Base-by-base conservation (phyloP, 2,888 invertebrate species). In the Mellilla xanthometata region DNA sequence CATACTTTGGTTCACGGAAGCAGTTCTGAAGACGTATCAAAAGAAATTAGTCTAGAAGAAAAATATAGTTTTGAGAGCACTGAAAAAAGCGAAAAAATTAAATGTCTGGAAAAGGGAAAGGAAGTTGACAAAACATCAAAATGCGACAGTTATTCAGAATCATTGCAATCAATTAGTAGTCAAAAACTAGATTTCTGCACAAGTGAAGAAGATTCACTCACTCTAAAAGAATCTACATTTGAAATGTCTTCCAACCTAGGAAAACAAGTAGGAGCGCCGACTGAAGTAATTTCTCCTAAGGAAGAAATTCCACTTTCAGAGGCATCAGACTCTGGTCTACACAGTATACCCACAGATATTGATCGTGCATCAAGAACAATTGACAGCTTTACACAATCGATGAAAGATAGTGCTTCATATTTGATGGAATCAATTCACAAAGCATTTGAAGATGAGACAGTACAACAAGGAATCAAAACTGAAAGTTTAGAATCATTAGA, bases 381-480 rank as follows among this genome's bases (percentile, higher is more conserved):
- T 11, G 57, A 60, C 5, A 49, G 39, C 38, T 32, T 51, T 22
- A 33, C 58, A 36, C 56, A 67, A 46, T 49, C 60, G 23, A 51
- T 69, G 6, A 68, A 68, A 59, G 75, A 73, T 12, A 76, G 60
- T 53, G 72, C 76, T 6, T 53, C 52, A n/a, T 54, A 74, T 42
- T 63, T 86, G 1, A 61, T 85, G 55, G 79, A 85, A 53, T 78
- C 83, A 6, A 76, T 89, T 50, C 73, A 84, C 40, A 81, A 81
- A 65, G 88, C 87, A 8, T 85, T 89, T 52, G 68, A 62, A 29
- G 80, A 81, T 24, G 83, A 83, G 41, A 52, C 51, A 9, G 70
- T 89, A 12, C 88, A 88, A 53, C 88, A 89, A 69, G 88, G 86
- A 36, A 89, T 88, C 11, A 88, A 81, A 62, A 74, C 76, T 1